phyloP scores from a whole-genome alignment of 2,113 vertebrate species.

The Campylomormyrus numenius region DNA sequence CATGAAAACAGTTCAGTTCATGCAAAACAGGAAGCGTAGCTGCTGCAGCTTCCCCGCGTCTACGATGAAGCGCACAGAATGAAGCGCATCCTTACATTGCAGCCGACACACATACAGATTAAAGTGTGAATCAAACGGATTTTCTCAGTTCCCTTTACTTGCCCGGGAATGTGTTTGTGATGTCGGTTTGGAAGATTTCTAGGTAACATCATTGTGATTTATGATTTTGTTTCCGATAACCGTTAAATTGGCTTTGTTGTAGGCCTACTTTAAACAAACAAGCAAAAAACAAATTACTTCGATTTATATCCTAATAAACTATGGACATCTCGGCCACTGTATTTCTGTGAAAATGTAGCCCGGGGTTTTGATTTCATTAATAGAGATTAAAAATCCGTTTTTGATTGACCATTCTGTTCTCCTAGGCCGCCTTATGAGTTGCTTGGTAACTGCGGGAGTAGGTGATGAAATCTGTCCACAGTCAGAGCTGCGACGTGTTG shows the following conservation, averaged over 20 bases:
- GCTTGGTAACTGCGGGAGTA: not conserved
- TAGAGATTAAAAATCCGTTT: not conserved
- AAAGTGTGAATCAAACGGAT: not conserved
- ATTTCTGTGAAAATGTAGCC: not conserved
- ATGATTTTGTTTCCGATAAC: not conserved
- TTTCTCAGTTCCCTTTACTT: not conserved
- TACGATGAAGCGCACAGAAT: not conserved
- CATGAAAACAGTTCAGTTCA: not conserved
- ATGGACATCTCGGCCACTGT: not conserved
- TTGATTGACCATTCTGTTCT: not conserved
- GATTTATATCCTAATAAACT: not conserved
- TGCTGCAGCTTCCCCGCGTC: not conserved
- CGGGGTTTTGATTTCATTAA: not conserved
- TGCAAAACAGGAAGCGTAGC: not conserved
- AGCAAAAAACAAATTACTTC: not conserved
- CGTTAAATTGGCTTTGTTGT: not conserved
- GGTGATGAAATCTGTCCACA: not conserved
- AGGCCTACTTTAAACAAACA: not conserved
- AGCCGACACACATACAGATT: not conserved
- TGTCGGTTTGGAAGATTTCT: not conserved
- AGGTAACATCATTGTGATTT: not conserved
- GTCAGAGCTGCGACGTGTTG: not conserved
- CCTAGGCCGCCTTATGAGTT: not conserved
- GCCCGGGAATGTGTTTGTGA: not conserved
- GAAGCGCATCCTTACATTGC: not conserved